Base-by-base conservation (phyloP, 2,888 invertebrate genomes). In the Antheraea assamensis region DNA sequence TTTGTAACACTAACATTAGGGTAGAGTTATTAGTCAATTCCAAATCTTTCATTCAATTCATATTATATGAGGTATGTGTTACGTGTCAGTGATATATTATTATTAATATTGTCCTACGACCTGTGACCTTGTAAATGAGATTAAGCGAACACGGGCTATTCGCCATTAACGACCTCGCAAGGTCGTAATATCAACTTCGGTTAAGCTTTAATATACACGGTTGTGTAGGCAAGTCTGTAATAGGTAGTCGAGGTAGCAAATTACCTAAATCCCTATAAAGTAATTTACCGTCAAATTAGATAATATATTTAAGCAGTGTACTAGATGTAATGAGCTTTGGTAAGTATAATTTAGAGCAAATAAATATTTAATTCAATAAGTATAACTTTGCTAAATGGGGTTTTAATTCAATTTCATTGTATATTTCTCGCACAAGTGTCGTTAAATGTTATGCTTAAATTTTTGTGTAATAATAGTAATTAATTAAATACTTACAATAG, bases 401-500 rank as follows among this genome's bases (percentile, higher is more conserved):
- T 19, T 19, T 21, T 52, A 47, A 13, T 3, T 52, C 19, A 21
- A 52, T 55, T 55, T 21, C 21, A n/a, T 17, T 3, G 3, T 49
- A 15, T 49, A 49, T 15, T 13, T 49, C 15, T 1, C 49, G 21
- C 13, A 42, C 42, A 58, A 8, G 21, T 58, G n/a, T 13, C 58
- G 13, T 58, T n/a, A 21, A n/a, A 24, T 4, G 8, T 58, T n/a
- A 21, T 4, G 21, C 19, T 52, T 21, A 19, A 52, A 52, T 52
- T 19, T 1, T 52, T 52, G 19, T 58, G 4, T n/a, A 10, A 58
- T 24, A n/a, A 21, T 10, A 8, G 30, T 13, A 42, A 13, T 42
- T 7, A 42, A 13, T 42, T 42, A 42, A 27, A 75, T 86, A 96
- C 97, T 95, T 78, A 95, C 95, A 94, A 87, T 96, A 96, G 90